Evolutionary conservation across 1,140 invertebrate genomes (phyloP), one percentile per base, ranked within the genome.

Genomic region (Drosophila varians): DNA sequence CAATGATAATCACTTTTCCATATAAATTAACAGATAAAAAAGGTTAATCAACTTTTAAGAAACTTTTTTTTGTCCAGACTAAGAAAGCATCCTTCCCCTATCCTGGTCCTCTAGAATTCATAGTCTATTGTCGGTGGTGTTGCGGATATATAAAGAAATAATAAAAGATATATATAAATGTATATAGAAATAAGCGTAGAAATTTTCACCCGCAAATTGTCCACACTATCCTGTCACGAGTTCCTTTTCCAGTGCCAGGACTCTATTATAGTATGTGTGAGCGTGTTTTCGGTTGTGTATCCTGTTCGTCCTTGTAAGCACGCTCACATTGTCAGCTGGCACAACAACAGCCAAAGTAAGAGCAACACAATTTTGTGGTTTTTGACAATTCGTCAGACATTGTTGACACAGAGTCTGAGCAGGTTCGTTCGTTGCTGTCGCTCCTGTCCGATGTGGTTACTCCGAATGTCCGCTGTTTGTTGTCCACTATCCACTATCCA

Each of bases 331-430:
- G 45, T 28, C 71, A 66, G 26, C 71, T 65, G 68, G 49, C 60
- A 51, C 38, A 57, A 40, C 49, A 54, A 23, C 40, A 53, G n/a
- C 61, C 52, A 52, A 14, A 71, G 14, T 31, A 51, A 14, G 40
- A 65, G 25, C 11, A 71, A 25, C 23, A 57, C 14, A 46, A 42
- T 19, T 86, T 68, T 86, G 76, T 40, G 82, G 76, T 61, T 64
- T 76, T 42, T 69, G 80, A 87, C 82, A 80, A 84, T 87, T 77
- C 77, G 76, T 86, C 80, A 87, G 82, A 69, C 66, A 70, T 57
- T 73, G 82, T 86, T 80, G 72, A 66, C 62, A 80, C 74, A 58
- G 57, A 53, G 72, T 84, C 74, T 64, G 71, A 69, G 84, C 68
- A 53, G 65, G 55, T 74, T 42, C 36, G 55, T 74, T 42, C 36